Conservation (phyloP, 2,888 invertebrate species). For the Harpagoxenus sublaevis region DNA sequence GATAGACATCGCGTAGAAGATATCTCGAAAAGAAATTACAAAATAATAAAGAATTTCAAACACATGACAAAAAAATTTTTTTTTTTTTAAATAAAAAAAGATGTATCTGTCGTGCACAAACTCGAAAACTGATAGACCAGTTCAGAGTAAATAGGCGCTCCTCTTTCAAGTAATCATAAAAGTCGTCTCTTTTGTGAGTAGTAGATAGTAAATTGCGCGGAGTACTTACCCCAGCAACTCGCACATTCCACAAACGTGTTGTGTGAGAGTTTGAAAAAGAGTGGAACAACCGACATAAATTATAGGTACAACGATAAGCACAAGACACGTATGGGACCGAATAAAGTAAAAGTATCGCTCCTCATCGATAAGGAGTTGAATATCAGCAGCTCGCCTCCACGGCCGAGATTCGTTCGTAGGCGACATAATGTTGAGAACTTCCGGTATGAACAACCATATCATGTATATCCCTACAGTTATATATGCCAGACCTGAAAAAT, state of each 20-base stretch:
- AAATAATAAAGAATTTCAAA: not conserved
- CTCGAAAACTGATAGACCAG: no score
- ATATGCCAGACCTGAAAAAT: not conserved
- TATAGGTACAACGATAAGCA: not conserved
- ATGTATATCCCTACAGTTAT: not conserved
- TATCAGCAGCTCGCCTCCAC: not conserved
- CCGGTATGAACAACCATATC: not conserved
- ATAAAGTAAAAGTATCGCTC: not conserved
- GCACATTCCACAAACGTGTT: conserved; percentile 29
- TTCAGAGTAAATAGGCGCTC: not conserved
- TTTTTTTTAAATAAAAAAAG: no score
- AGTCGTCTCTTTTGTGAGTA: conserved; percentile 11
- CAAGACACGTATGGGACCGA: not conserved
- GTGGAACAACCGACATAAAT: not conserved
- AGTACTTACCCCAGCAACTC: conserved; percentile 16
- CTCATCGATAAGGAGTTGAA: not conserved
- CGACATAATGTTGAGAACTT: conserved; percentile 1
- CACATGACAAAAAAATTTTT: not conserved
- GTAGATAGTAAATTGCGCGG: not conserved
- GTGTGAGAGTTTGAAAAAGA: not conserved
- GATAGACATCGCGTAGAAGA: not conserved
- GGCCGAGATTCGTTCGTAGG: conserved; percentile 23
- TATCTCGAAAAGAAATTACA: not conserved
- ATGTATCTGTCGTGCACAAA: no score
- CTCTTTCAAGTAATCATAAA: not conserved